Percentiles rank a stretch among this genome's conserved stretches.
Conservation (phyloP, 2,113 vertebrate species). For the Eira barbara region DNA sequence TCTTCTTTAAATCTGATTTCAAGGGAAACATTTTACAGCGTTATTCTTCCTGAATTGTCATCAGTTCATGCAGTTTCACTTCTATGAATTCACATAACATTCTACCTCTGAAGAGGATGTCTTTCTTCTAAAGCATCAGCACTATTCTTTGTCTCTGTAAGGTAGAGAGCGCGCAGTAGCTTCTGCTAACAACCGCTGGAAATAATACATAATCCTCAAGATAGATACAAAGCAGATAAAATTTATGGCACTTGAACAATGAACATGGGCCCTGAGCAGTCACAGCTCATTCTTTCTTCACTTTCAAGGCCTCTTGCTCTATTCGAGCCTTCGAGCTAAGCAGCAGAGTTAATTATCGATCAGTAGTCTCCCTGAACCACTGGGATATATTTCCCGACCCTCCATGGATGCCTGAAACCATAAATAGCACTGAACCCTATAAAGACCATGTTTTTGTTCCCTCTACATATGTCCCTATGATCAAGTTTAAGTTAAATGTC, state of each 20-base stretch:
- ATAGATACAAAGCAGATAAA: slow-evolving; percentile 18
- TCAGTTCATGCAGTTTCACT: neutral
- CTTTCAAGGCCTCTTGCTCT: neutral
- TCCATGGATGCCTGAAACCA: too few relatives aligned
- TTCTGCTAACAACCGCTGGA: neutral
- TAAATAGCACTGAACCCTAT: neutral
- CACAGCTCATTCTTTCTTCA: neutral
- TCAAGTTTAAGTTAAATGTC: neutral
- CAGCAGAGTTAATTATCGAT: neutral
- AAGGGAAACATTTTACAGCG: neutral
- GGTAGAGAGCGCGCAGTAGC: neutral
- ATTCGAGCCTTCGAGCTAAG: neutral
- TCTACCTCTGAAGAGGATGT: neutral
- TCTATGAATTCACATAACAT: neutral
- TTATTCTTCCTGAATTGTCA: slow-evolving; percentile 7
- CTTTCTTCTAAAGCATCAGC: neutral
- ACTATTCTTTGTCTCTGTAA: slow-evolving; percentile 19
- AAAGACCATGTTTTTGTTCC: neutral
- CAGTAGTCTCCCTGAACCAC: neutral
- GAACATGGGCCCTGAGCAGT: neutral
- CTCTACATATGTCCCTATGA: neutral
- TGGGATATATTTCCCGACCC: neutral
- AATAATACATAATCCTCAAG: neutral
- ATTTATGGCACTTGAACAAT: neutral
- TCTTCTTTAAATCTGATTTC: slow-evolving; percentile 16